Evolutionary conservation across 2,797 vertebrate species (phyloP).

Genomic region (Sciurus carolinensis): DNA sequence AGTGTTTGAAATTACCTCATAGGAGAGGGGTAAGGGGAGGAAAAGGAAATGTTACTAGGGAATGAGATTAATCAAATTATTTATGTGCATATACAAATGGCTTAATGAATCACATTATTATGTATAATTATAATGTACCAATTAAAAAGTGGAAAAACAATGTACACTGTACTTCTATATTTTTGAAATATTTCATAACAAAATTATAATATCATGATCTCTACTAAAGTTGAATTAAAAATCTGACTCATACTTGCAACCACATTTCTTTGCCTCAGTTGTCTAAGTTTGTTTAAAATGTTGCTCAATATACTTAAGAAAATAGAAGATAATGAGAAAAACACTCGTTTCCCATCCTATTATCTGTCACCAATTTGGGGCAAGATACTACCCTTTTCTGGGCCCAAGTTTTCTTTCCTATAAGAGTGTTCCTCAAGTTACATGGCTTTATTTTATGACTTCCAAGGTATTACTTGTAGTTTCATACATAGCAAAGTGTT

Average conservation of each 20-base stretch:
- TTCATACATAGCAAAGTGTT: slow-evolving; percentile 56
- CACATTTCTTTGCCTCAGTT: slow-evolving; percentile 26
- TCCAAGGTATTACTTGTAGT: slow-evolving; percentile 38
- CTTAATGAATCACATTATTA: too few relatives aligned
- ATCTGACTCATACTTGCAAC: background rate
- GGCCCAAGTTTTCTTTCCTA: background rate
- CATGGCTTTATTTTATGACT: slow-evolving; percentile 56
- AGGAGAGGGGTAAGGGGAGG: background rate
- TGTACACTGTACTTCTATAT: background rate
- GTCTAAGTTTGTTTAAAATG: slow-evolving; percentile 29
- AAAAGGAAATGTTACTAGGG: too few relatives aligned
- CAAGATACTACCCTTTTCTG: slow-evolving; percentile 45
- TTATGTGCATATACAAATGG: too few relatives aligned
- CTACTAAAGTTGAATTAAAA: slow-evolving; percentile 53
- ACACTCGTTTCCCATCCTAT: slow-evolving; percentile 2
- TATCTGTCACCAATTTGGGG: slow-evolving; percentile 27
- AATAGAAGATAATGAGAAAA: slow-evolving; percentile 54
- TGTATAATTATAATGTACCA: too few relatives aligned
- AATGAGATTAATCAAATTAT: too few relatives aligned
- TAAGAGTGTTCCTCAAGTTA: background rate
- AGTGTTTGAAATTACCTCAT: slow-evolving; percentile 11
- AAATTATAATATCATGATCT: slow-evolving; percentile 23
- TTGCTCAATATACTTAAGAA: slow-evolving; percentile 19
- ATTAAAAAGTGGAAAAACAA: background rate
- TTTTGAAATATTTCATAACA: slow-evolving; percentile 66